Percentiles rank a stretch among this genome's conserved stretches.
Evolutionary conservation across 2,888 invertebrate species (phyloP).

Genomic region (Limnephilus rhombicus): DNA sequence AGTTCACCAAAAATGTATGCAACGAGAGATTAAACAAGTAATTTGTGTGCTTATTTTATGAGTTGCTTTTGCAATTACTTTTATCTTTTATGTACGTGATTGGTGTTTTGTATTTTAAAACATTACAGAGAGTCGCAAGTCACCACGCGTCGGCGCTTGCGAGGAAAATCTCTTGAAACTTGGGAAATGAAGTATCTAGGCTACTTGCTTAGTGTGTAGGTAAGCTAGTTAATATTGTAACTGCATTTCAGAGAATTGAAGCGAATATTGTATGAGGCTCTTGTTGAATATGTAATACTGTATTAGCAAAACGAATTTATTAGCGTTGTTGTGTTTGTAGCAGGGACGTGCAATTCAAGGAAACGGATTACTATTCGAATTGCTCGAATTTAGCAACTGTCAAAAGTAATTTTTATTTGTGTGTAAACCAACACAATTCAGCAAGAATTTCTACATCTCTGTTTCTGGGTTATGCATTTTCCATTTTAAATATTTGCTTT

Average conservation of each 20-base stretch:
- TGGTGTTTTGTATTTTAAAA: background rate
- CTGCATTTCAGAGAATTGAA: background rate
- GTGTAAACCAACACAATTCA: no score
- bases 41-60: background rate
- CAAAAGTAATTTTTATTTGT: background rate
- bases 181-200: background rate
- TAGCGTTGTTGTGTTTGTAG: background rate
- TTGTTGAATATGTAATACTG: background rate
- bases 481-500: background rate
- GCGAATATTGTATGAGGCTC: background rate
- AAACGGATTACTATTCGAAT: background rate
- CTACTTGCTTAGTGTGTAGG: background rate
- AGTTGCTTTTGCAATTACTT: background rate
- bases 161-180: background rate
- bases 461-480: background rate
- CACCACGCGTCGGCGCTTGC: background rate
- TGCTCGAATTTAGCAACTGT: background rate
- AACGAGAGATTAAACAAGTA: background rate
- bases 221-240: background rate
- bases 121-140: background rate
- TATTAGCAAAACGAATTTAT: background rate
- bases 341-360: background rate
- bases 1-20: background rate
- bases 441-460: no score
- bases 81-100: background rate